Conservation (phyloP, 30 jellyfish, hydroid and myxozoan genomes). For the Cassiopea andromeda region DNA sequence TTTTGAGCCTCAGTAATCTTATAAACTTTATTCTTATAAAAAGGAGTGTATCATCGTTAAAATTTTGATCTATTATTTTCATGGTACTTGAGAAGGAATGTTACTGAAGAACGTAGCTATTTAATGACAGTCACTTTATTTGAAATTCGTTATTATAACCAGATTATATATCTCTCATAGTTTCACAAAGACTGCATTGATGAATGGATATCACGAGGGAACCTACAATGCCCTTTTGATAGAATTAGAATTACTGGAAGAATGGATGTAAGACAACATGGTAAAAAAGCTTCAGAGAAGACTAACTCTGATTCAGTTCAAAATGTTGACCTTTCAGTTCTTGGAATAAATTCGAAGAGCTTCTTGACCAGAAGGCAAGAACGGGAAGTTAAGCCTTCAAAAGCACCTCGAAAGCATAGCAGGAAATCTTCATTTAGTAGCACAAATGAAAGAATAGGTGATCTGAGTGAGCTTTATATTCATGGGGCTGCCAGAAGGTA, state of each 20-base stretch:
- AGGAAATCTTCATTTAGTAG: constrained; percentile 1
- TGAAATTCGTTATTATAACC: neutral
- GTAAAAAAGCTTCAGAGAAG: neutral
- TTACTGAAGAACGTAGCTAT: too few species aligned
- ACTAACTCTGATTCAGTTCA: neutral
- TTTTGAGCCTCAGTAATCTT: too few species aligned
- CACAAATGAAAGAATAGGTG: neutral
- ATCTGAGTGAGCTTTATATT: constrained; percentile 14
- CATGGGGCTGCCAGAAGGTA: constrained; percentile 40
- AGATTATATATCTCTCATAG: neutral
- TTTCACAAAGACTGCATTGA: constrained; percentile 52
- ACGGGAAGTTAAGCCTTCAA: neutral
- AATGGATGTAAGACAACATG: neutral
- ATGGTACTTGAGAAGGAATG: too few species aligned
- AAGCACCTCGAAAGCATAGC: constrained; percentile 17
- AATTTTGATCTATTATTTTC: too few species aligned
- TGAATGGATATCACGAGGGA: constrained; percentile 47
- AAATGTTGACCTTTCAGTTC: constrained; percentile 18
- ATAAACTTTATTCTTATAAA: too few species aligned
- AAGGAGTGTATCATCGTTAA: too few species aligned
- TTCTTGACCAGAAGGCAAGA: neutral
- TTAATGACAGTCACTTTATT: neutral
- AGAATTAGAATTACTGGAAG: constrained; percentile 5
- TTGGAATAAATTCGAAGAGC: constrained; percentile 38
- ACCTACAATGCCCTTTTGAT: constrained; percentile 45